Base-by-base conservation (phyloP, 2,888 invertebrate genomes). In the Strigamia maritima region DNA sequence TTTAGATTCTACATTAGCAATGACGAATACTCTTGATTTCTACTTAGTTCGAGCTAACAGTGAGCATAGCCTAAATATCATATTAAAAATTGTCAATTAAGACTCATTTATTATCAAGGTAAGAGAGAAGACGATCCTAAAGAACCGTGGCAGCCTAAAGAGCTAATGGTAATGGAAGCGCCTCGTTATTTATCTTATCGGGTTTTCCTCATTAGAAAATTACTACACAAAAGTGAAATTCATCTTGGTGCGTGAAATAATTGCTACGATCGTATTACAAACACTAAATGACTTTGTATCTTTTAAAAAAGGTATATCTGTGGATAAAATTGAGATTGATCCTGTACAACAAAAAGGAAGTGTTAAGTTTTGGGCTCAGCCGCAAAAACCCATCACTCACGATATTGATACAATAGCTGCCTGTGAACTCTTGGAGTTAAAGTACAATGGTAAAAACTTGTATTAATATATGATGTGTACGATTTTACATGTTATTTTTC, bases 281-380 rank as follows among this genome's bases (percentile, higher is more conserved):
- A 3, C 1, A 26, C 75, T 35, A 26, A 74, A 31, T 74, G n/a
- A n/a, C n/a, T 74, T 74, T 74, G 2, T 28, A 19, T 26, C 16
- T 60, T 10, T 75, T 80, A 16, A 79, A n/a, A 70, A 79, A 88
- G 89, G 94, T 75, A 92, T 97, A 81, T 95, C 95, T 16, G 92
- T 94, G 7, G 95, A 96, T 83, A 93, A 94, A 85, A 91, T 97
- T 80, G 97, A 97, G 87, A 94, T 97, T 79, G 94, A 95, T 85
- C 94, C 94, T 0, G 89, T 93, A 28, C 89, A 90, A 49, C 85
- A 86, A 79, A 86, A 87, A 82, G 86, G 86, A 16, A 83, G 85
- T 6, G 84, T 85, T 28, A 85, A 85, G 81, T 86, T 89, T 82
- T 88, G 89, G 86, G 89, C 81, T 65, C 80, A 80, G 31, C 89